Evolutionary conservation across 2,797 vertebrate genomes (phyloP).

Genomic region (Agapornis canus): DNA sequence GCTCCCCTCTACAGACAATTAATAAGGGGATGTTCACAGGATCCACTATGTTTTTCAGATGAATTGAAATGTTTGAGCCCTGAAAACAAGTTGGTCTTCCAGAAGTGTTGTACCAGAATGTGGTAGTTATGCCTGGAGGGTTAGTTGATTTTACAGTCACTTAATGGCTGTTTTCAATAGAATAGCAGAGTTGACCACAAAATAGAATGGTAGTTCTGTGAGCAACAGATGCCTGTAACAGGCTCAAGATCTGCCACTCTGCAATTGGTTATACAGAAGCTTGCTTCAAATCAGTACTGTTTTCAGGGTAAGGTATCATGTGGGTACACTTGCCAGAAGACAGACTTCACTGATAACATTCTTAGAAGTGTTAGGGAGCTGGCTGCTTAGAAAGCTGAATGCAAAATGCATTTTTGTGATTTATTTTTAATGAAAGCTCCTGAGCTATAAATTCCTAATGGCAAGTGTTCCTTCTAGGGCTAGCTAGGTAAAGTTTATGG

Average conservation of each 20-base stretch:
- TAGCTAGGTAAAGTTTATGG: background rate
- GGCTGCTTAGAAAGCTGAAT: background rate
- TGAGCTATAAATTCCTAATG: background rate
- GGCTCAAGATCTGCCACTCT: background rate
- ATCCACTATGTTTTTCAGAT: background rate
- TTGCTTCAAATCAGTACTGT: background rate
- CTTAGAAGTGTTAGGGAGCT: background rate
- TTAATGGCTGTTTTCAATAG: conserved; percentile 30
- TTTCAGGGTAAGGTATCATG: background rate
- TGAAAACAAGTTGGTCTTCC: conserved; percentile 1
- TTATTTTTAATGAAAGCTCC: conserved; percentile 37
- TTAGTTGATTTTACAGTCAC: conserved; percentile 60
- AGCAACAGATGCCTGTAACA: conserved; percentile 35
- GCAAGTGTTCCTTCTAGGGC: background rate
- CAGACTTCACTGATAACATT: background rate
- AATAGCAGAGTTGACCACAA: conserved; percentile 13
- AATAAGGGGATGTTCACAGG: background rate
- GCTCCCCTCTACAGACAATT: background rate
- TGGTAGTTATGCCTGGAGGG: background rate
- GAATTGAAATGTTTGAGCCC: background rate
- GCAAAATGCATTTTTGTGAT: background rate
- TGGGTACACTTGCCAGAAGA: background rate
- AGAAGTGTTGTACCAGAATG: background rate
- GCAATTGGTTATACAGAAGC: background rate
- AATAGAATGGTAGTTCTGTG: conserved; percentile 35